Conservation (phyloP, 1,140 invertebrate genomes). For the Drepana arcuata region DNA sequence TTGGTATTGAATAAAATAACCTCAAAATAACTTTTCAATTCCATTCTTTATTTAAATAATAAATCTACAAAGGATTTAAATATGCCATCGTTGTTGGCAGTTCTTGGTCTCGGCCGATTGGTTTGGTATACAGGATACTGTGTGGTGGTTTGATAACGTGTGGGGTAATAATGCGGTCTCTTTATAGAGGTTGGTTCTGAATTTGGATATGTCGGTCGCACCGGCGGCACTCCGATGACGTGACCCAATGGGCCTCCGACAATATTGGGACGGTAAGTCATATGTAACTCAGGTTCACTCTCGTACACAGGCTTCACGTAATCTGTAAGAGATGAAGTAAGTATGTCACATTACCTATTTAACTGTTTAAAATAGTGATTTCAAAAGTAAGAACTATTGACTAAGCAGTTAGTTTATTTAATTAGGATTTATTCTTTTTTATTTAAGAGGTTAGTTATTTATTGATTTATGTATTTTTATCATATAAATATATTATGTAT, state of each 20-base stretch:
- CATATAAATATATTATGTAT: too few relatives aligned
- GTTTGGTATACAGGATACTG: conserved; percentile 7
- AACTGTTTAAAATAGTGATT: too few relatives aligned
- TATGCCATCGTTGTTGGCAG: conserved; percentile 17
- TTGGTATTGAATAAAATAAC: too few relatives aligned
- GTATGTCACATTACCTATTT: too few relatives aligned
- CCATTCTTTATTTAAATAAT: conserved; percentile 39
- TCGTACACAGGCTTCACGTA: conserved; percentile 48
- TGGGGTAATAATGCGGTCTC: too few relatives aligned
- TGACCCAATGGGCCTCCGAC: conserved; percentile 39
- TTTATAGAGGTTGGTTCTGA: conserved; percentile 12
- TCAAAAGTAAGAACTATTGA: background rate
- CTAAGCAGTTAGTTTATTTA: background rate
- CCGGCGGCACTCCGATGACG: conserved; percentile 33
- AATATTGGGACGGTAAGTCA: conserved; percentile 30
- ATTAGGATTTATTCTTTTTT: background rate
- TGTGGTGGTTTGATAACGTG: too few relatives aligned
- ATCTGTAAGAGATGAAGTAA: conserved; percentile 45
- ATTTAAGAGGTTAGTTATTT: background rate
- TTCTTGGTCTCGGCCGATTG: conserved; percentile 21
- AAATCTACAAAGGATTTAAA: conserved; percentile 47
- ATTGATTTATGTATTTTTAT: too few relatives aligned
- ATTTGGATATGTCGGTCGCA: conserved; percentile 19
- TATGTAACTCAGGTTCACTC: conserved; percentile 19
- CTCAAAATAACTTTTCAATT: too few relatives aligned